A percentile compares a stretch with the other conserved stretches of the same genome.
Conservation (phyloP, 2,113 vertebrate genomes). For the Triplophysa siluroides region DNA sequence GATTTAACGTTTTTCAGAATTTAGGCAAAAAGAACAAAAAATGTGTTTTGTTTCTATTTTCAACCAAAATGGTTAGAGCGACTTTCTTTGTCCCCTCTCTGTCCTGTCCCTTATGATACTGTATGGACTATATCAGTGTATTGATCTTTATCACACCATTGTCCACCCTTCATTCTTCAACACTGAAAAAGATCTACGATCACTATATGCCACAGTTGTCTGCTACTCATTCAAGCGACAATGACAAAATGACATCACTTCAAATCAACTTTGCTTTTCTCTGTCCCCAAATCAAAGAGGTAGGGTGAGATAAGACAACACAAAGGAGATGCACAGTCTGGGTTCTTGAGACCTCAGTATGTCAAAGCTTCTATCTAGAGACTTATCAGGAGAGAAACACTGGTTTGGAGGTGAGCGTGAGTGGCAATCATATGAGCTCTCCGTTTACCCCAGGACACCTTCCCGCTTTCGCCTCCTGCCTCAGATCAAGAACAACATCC, state of each 20-base stretch:
- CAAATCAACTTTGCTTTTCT: conserved; percentile 1
- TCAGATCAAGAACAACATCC: not conserved
- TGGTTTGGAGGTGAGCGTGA: conserved; percentile 1
- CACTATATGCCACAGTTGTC: conserved; percentile 1
- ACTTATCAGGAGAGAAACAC: not conserved
- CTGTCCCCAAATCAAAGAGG: not conserved
- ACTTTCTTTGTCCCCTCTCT: not conserved
- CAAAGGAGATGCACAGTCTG: not conserved
- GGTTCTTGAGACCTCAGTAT: not conserved
- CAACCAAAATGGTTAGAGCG: not conserved
- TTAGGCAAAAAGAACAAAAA: no score
- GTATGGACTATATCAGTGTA: conserved; percentile 15
- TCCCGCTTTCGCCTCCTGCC: conserved; percentile 27
- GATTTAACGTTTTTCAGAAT: not conserved
- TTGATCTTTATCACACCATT: conserved; percentile 11
- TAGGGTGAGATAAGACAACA: conserved; percentile 13
- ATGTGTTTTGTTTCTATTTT: not conserved
- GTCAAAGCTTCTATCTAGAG: not conserved
- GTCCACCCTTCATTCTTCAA: not conserved
- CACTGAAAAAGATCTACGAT: conserved; percentile 8
- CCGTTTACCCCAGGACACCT: conserved; percentile 20
- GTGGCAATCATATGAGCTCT: conserved; percentile 26
- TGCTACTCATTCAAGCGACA: not conserved
- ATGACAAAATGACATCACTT: not conserved
- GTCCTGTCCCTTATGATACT: not conserved